Base-by-base conservation (phyloP, 2,797 vertebrate genomes). In the Arnoldichthys spilopterus region DNA sequence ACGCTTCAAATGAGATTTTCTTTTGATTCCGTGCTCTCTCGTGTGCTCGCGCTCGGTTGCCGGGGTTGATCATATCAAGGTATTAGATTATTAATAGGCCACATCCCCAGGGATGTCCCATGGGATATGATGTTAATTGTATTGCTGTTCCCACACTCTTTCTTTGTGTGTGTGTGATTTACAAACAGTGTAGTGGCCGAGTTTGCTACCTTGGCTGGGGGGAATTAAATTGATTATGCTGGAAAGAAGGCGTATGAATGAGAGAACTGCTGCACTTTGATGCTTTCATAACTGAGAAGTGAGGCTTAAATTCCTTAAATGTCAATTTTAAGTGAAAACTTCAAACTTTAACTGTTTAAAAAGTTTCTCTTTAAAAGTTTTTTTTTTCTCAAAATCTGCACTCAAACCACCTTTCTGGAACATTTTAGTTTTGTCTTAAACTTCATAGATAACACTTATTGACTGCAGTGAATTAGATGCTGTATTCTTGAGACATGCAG, bases 1-100 rank as follows among this genome's bases (percentile, higher is more conserved):
- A 93, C 84, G 70, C 88, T 92, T 94, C 92, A 93, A 92, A 92
- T 93, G 84, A 92, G 92, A 93, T 93, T 94, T 93, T 90, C 91
- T 77, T 91, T 93, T 93, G 91, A 93, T 92, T 92, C 88, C 58
- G n/a, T 86, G 84, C 86, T 90, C 85, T 91, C 80, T 66, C 85
- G 84, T 83, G 82, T 82, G 67, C 80, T 61, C 69, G 79, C 86
- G 87, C 88, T 18, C 11, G 51, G 20, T 72, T 53, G 72, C 78
- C 30, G 64, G 79, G 82, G 88, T 90, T 88, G 86, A 93, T 88
- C 86, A 85, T 89, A 88, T 83, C 82, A 61, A 85, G 84, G 85
- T 86, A 89, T 90, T 89, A 86, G 66, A 73, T 81, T 86, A 86
- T 85, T 90, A 87, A 87, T 84, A 80, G 83, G 86, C 80, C 75